phyloP scores from a whole-genome alignment of 2,113 vertebrate species.

The Rhegmatorhina hoffmannsi region DNA sequence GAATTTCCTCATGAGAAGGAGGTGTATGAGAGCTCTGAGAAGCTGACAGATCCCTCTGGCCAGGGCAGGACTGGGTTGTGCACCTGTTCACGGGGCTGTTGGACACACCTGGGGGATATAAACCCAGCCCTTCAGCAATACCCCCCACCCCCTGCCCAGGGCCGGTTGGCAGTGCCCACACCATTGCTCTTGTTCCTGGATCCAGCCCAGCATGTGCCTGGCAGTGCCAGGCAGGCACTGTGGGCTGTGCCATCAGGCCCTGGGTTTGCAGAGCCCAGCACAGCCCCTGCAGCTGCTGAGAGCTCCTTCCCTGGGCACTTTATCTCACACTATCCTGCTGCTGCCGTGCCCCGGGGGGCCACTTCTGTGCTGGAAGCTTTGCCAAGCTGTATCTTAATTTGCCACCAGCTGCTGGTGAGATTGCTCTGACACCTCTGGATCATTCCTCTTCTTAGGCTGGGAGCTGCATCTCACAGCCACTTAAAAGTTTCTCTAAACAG shows the following conservation, averaged over 20 bases:
- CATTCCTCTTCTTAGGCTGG: not conserved
- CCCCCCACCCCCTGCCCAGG: accelerated
- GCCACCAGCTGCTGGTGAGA: not conserved
- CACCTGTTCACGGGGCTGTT: accelerated
- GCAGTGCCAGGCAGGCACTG: not conserved
- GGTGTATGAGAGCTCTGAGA: not conserved
- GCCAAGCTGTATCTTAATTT: not conserved
- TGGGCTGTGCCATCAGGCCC: not conserved
- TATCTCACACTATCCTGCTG: not conserved
- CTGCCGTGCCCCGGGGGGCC: not conserved
- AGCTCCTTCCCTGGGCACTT: not conserved
- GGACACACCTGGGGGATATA: accelerated
- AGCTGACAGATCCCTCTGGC: accelerated
- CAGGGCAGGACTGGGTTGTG: accelerated
- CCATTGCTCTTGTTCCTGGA: not conserved
- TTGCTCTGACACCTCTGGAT: not conserved
- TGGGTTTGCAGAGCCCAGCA: accelerated
- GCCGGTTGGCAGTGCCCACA: accelerated
- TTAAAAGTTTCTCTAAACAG: not conserved
- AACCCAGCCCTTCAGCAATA: accelerated
- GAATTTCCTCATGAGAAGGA: too few relatives aligned
- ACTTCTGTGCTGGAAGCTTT: not conserved
- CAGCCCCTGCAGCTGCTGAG: not conserved
- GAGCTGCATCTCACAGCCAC: not conserved
- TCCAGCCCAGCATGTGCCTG: not conserved